Conservation (phyloP, 2,888 invertebrate genomes). For the Drosophila sordidapex region DNA sequence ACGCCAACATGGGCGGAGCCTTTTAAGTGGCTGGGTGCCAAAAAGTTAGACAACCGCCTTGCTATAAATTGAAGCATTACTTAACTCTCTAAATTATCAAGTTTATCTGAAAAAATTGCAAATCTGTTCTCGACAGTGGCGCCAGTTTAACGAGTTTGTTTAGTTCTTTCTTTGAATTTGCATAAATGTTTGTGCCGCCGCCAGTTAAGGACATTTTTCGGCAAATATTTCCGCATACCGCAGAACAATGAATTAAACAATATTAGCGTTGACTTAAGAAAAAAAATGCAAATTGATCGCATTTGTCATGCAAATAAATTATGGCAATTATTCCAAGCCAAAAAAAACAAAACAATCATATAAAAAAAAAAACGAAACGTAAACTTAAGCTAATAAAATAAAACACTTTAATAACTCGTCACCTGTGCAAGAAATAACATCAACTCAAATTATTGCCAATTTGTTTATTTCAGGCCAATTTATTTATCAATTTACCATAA, state of each 20-base stretch:
- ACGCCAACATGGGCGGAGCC: conserved; percentile 21
- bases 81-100: conserved; percentile 62
- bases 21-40: conserved; percentile 33
- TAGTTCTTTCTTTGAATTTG: conserved; percentile 64
- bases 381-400: conserved; percentile 52
- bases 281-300: conserved; percentile 66
- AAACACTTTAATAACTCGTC: conserved; percentile 59
- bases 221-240: conserved; percentile 74
- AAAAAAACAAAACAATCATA: conserved; percentile 26
- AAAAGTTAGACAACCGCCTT: conserved; percentile 34
- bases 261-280: conserved; percentile 11
- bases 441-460: conserved; percentile 62
- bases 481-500: conserved; percentile 65
- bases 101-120: conserved; percentile 62
- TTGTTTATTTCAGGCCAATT: conserved; percentile 54
- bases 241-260: conserved; percentile 32
- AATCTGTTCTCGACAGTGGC: conserved; percentile 38
- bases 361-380: conserved; percentile 18
- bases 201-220: conserved; percentile 63
- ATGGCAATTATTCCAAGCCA: conserved; percentile 68
- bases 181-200: conserved; percentile 72
- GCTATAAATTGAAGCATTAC: conserved; percentile 78
- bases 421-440: conserved; percentile 51
- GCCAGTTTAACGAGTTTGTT: conserved; percentile 68
- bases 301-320: conserved; percentile 68